Evolutionary conservation across 2,888 invertebrate genomes (phyloP), one percentile per base, ranked within the genome.

Genomic region (Pyrrhosoma nymphula): DNA sequence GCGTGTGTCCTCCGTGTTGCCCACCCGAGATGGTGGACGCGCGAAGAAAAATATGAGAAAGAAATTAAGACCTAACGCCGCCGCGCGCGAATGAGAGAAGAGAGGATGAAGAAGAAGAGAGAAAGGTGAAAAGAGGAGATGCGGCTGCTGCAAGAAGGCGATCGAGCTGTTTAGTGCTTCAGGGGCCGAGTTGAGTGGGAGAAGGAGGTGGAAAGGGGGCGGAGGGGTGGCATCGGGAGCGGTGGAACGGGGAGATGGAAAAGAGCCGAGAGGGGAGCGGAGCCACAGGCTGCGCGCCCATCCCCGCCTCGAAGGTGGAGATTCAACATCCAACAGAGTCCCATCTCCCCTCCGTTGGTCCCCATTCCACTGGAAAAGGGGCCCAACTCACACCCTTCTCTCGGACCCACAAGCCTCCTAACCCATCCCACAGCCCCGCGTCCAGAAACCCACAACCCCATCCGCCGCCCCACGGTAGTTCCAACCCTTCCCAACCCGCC

Each of bases 161-260:
- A 90, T 56, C 90, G 90, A 90, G 90, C 90, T 90, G 60, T 90
- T 16, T 16, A 90, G 90, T 90, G 90, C 90, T 90, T 90, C 90
- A 55, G 90, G 90, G 90, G 90, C 47, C 47, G 47, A 47, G 47
- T 47, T 47, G 47, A 47, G 47, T 47, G 91, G 30, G 88, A 47
- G 60, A 39, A 56, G n/a, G 90, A 90, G 90, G 47, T 47, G 47
- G 47, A 47, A 47, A 47, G 47, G 47, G 91, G 26, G 39, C 35
- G 39, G 91, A 60, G 60, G 47, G 88, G 88, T 10, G 69, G 10
- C 26, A 10, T 60, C 16, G 60, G 60, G 60, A 20, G 60, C 16
- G 60, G 20, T 60, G 47, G 16, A 88, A 30, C 56, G 91, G 35
- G 60, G 23, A 91, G 91, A 35, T 56, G 35, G 90, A 63, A 35